Conservation (phyloP, 2,113 vertebrate genomes). For the Ammodytes dubius region DNA sequence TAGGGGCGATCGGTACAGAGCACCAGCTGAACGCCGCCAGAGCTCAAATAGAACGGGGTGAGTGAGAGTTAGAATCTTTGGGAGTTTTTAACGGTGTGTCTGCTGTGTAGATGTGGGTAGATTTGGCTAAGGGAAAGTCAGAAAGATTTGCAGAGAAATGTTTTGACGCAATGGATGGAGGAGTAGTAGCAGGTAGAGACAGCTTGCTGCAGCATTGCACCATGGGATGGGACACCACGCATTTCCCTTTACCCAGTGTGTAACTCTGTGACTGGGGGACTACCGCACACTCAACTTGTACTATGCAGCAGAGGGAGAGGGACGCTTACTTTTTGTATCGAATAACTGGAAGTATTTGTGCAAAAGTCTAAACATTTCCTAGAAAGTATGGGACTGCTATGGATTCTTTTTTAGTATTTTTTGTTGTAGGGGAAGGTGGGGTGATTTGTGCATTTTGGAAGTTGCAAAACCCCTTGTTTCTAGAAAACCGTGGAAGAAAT, state of each 20-base stretch:
- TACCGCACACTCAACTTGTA: constrained; percentile 27
- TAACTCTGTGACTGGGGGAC: not conserved
- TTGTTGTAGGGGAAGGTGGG: too few relatives aligned
- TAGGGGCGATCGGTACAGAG: constrained; percentile 93
- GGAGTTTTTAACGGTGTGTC: not conserved
- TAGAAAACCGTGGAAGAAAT: too few relatives aligned
- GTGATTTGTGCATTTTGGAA: too few relatives aligned
- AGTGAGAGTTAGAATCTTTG: constrained; percentile 66
- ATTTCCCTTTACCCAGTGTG: constrained; percentile 5
- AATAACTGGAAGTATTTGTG: not conserved
- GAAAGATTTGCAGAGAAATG: not conserved
- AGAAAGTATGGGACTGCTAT: too few relatives aligned
- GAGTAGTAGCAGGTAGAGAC: constrained; percentile 35
- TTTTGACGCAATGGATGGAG: constrained; percentile 59
- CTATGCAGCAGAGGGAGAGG: constrained; percentile 16
- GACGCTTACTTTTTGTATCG: too few relatives aligned
- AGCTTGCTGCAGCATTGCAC: constrained; percentile 75
- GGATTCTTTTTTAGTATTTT: too few relatives aligned
- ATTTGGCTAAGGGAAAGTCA: not conserved
- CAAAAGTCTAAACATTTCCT: too few relatives aligned
- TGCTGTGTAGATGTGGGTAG: not conserved
- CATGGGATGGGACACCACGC: constrained; percentile 64
- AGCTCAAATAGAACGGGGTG: constrained; percentile 91
- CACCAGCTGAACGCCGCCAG: constrained; percentile 88
- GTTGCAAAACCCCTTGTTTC: too few relatives aligned